Evolutionary conservation across 35 echinoderm and acorn worm genomes (phyloP), one percentile per base, ranked within the genome.

Genomic region (Patiria miniata): DNA sequence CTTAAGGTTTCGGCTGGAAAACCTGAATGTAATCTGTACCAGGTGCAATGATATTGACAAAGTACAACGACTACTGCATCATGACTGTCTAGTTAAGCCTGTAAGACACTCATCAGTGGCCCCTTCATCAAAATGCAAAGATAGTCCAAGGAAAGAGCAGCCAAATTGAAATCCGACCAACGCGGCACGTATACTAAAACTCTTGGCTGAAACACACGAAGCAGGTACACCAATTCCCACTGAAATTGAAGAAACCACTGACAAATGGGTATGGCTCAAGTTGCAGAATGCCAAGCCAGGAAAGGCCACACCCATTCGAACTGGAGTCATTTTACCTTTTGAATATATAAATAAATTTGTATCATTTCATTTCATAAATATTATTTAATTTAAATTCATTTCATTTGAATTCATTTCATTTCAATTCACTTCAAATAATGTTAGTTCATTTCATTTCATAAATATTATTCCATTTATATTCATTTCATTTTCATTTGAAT

Each of bases 221-320:
- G 16, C 33, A 34, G 61, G 61, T 68, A 28, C 8, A 15, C 18
- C 61, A n/a, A 30, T 68, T 10, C 61, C 16, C 14, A 23, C 22
- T 2, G 61, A 68, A 1, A 68, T 68, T 28, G 61, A 28, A 68
- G 61, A 68, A 22, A 22, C 61, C 33, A 68, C 61, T 29, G 61
- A 68, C 61, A 68, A 68, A 28, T 68, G 61, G 61, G 61, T 68
- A 34, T 68, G 61, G 61, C 61, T 22, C 33, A 68, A 68, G 26
- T 22, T 68, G 18, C 61, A 68, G 8, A 5, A 68, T 68, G 61
- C 61, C 1, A 68, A 68, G 61, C 22, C 61, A 30, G 61, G 61
- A 68, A 28, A 23, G 33, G 18, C 61, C 22, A 68, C 22, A 68
- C 22, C 33, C 33, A 68, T 30, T n/a, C 18, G 22, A 68, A 34